These are phyloP conservation scores for Amphipyra tragopoginis DNA, from an alignment of 2,888 invertebrate genomes.

Conservation along the genomic window DNA sequence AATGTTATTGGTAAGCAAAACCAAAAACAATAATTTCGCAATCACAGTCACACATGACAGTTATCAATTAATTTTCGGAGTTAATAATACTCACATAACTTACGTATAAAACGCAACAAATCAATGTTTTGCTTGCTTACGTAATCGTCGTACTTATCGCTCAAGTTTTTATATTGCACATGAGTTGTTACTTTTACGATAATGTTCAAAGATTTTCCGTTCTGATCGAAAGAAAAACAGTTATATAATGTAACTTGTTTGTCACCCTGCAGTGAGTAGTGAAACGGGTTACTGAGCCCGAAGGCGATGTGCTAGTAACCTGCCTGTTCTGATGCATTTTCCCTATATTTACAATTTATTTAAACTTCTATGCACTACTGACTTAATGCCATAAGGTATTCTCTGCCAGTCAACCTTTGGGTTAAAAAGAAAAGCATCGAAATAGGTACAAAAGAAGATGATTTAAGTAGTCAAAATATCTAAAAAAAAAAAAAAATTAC, in stretches of 20 bases:
- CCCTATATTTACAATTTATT: not conserved
- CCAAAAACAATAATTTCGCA: slow-evolving; percentile 7
- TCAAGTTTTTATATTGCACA: slow-evolving; percentile 15
- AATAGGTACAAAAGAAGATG: no score
- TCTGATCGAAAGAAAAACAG: slow-evolving; percentile 12
- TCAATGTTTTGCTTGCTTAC: slow-evolving; percentile 4
- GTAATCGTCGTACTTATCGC: slow-evolving; percentile 8
- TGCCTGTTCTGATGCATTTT: not conserved
- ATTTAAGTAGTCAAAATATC: no score
- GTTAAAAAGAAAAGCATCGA: no score
- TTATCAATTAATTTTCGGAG: slow-evolving; percentile 11
- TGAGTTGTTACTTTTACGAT: slow-evolving; percentile 11
- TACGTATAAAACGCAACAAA: slow-evolving; percentile 18
- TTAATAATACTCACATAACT: not conserved
- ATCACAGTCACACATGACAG: not conserved
- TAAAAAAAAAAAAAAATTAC: no score
- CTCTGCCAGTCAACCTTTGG: no score
- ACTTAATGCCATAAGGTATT: no score
- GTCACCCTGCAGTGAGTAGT: slow-evolving; percentile 3
- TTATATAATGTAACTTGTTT: slow-evolving; percentile 11
- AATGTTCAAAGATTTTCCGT: slow-evolving; percentile 19
- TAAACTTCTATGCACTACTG: no score
- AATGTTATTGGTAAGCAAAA: not conserved
- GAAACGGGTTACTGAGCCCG: slow-evolving; percentile 16
- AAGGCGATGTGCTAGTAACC: slow-evolving; percentile 10